Base-by-base conservation (phyloP, 2,113 vertebrate genomes). In the Trochalopteron elliotii region DNA sequence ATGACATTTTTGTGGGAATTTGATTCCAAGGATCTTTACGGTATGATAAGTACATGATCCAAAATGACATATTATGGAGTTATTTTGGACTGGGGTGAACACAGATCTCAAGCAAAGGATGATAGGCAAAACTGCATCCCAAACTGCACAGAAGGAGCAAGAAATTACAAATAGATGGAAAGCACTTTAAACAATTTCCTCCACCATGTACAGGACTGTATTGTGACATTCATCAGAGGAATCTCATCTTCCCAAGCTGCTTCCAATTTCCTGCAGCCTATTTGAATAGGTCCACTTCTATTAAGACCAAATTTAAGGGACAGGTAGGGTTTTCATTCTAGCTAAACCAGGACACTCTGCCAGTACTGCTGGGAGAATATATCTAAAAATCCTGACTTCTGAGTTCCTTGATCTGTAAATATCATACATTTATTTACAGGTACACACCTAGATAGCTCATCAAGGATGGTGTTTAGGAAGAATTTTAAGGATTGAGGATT, bases 211-310 rank as follows among this genome's bases (percentile, higher is more conserved):
- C n/a, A 49, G 55, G 22, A 31, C 39, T 83, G 21, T 77, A 25
- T 53, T 63, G 79, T 92, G 83, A 83, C 68, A 88, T 92, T 92
- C 64, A 75, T 94, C 86, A 81, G 49, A 74, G 64, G 84, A 92
- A 93, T 94, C 91, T 93, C 64, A 94, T 92, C 76, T 93, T 92
- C 67, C 50, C 30, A 72, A 77, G 80, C 27, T 90, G 37, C 83
- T 93, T 83, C 28, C 47, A 63, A 44, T 92, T 94, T 92, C 80
- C 64, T 87, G 60, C 42, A 94, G 30, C 10, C 47, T 55, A 31
- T 93, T 42, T 88, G 63, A 83, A 84, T 89, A 83, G 39, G 35
- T 92, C 76, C 9, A 33, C 69, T 81, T 70, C 60, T 71, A 64
- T 87, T 89, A 84, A 81, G 19, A 55, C 56, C 30, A 42, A 35